A percentile compares a stretch with the other conserved stretches of the same genome.
Evolutionary conservation across 2,888 invertebrate genomes (phyloP).

Genomic region (Apodemia duryi): DNA sequence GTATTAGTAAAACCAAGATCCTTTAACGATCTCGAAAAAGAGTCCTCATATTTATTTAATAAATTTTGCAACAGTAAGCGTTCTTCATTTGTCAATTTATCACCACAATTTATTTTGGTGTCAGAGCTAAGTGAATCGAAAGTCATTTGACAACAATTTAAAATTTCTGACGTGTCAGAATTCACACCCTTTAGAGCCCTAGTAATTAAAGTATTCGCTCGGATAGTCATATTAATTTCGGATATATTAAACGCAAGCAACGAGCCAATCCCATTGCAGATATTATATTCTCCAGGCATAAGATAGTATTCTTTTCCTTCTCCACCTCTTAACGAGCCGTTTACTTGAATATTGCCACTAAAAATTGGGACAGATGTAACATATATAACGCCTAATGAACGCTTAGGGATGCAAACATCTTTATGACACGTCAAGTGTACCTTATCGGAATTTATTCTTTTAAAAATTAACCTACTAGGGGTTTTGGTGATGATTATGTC

Average conservation of each 20-base stretch:
- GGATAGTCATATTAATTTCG: background rate
- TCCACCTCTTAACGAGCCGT: background rate
- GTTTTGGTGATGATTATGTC: background rate
- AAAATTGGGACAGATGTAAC: background rate
- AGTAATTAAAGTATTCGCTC: background rate
- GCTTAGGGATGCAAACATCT: background rate
- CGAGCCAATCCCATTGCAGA: background rate
- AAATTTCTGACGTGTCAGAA: background rate
- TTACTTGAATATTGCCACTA: background rate
- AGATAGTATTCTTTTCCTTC: background rate
- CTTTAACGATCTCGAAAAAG: background rate
- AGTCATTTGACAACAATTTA: background rate
- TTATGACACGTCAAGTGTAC: background rate
- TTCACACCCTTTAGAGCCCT: background rate
- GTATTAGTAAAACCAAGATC: background rate
- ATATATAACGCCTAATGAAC: background rate
- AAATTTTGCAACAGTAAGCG: background rate
- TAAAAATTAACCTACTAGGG: background rate
- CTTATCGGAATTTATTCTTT: background rate
- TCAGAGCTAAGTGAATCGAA: background rate
- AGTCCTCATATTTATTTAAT: background rate
- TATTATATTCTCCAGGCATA: background rate
- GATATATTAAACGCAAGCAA: background rate
- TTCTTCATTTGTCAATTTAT: background rate
- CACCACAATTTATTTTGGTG: background rate